A percentile compares a stretch with the other conserved stretches of the same genome.
These are phyloP conservation scores for Mimumesa dahlbomi DNA, from an alignment of 2,888 invertebrate species.

Conservation along the genomic window DNA sequence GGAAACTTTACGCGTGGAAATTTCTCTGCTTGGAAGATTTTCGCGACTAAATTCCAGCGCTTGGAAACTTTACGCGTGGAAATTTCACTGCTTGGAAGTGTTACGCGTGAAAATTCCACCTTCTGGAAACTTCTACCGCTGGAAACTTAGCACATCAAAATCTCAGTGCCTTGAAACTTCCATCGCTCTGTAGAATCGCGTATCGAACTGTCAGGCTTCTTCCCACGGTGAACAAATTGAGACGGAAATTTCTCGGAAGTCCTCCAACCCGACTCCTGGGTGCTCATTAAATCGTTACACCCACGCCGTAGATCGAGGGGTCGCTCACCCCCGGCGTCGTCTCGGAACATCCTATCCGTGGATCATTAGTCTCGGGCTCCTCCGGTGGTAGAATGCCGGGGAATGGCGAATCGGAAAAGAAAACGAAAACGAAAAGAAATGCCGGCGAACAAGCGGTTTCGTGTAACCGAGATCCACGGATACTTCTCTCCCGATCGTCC, in stretches of 20 bases:
- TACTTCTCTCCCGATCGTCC: slow-evolving; percentile 13
- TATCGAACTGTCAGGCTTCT: background rate
- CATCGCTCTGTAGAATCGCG: too few species aligned
- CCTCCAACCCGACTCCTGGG: slow-evolving; percentile 8
- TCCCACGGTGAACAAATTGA: slow-evolving; percentile 8
- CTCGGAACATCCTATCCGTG: slow-evolving; percentile 15
- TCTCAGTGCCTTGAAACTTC: too few species aligned
- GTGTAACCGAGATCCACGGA: slow-evolving; percentile 55
- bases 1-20: too few species aligned
- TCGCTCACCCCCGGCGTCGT: background rate
- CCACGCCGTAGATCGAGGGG: slow-evolving; percentile 14
- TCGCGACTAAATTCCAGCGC: too few species aligned
- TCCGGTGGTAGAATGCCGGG: slow-evolving; percentile 25
- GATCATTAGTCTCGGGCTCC: slow-evolving; percentile 39
- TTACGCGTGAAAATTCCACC: too few species aligned
- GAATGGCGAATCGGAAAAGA: slow-evolving; percentile 36
- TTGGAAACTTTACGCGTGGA: too few species aligned
- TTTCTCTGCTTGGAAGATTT: too few species aligned
- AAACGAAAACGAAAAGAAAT: slow-evolving; percentile 6
- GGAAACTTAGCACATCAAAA: too few species aligned
- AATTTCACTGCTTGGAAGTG: too few species aligned
- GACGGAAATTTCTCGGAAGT: slow-evolving; percentile 30
- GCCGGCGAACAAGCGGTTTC: slow-evolving; percentile 51
- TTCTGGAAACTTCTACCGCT: too few species aligned
- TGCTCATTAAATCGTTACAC: slow-evolving; percentile 49